Base-by-base conservation (phyloP, 2,797 vertebrate species). In the Alosa sapidissima region DNA sequence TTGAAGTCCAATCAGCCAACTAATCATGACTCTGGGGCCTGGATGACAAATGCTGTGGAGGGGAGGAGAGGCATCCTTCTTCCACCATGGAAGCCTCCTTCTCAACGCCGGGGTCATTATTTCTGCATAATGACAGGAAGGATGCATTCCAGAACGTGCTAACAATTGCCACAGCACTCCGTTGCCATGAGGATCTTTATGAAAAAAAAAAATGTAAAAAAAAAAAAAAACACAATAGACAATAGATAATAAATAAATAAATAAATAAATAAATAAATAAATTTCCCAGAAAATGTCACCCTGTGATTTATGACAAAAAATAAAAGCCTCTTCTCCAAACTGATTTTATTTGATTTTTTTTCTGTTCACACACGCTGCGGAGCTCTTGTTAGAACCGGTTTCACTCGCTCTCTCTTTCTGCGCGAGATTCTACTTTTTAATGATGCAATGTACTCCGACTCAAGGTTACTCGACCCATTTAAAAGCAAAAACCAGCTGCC, bases 301-400 rank as follows among this genome's bases (percentile, higher is more conserved):
- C 33, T 28, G 68, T 45, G 68, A 75, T 75, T 75, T 36, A 75
- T 41, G 68, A 16, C 68, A 16, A 75, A 75, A 75, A 75, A 75
- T 75, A 75, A 65, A 33, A 11, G 24, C 24, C 65, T 36, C 68
- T 58, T 19, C 54, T 58, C 16, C 0, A 0, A 58, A 21, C 55
- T 21, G 55, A 58, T 58, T 58, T 58, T 55, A 2, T 51, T 8
- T 9, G 11, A 51, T 21, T n/a, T 21, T 58, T 58, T n/a, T 21
- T 55, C 52, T 4, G 55, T 21, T 21, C 55, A 58, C 5, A n/a
- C 55, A 21, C 19, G 19, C 19, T 51, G 49, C 8, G 2, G 8
- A 11, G 49, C 8, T 21, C 55, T 58, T 5, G 19, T 21, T 58
- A 21, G 55, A 5, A 58, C 21, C 21, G 5, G 55, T n/a, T n/a